Evolutionary conservation across 30 jellyfish, hydroid and myxozoan genomes (phyloP).

Genomic region (Chironex yamaguchii): DNA sequence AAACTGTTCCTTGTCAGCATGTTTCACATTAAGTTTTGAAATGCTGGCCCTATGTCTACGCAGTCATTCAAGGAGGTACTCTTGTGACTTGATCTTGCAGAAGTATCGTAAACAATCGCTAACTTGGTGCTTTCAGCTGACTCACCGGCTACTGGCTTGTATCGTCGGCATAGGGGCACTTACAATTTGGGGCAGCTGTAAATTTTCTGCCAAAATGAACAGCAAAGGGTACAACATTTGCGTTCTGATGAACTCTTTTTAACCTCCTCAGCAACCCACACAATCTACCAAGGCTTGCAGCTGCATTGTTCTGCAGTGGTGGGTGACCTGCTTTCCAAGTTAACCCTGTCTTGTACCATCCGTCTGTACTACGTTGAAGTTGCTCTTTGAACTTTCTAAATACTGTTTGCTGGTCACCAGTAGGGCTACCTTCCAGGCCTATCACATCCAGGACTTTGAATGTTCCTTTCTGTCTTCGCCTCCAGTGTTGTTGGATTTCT

Average conservation of each 20-base stretch:
- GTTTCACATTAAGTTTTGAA: constrained; percentile 53
- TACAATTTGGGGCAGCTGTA: too few species aligned
- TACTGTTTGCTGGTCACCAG: background rate
- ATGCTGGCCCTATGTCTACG: constrained; percentile 81
- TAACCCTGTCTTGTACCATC: constrained; percentile 69
- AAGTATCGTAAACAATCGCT: constrained; percentile 69
- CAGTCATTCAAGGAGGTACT: constrained; percentile 79
- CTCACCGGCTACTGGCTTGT: constrained; percentile 64
- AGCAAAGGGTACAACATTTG: too few species aligned
- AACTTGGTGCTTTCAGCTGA: constrained; percentile 66
- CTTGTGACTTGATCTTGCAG: constrained; percentile 51
- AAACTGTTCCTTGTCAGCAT: too few species aligned
- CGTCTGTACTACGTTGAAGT: constrained; percentile 32
- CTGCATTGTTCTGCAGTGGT: constrained; percentile 44
- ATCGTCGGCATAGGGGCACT: constrained; percentile 62
- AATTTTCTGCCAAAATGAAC: too few species aligned
- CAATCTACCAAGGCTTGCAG: constrained; percentile 72
- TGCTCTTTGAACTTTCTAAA: constrained; percentile 25
- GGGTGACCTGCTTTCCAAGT: constrained; percentile 68
- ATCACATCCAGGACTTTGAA: constrained; percentile 52
- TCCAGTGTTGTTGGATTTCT: constrained; percentile 68
- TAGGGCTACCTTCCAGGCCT: constrained; percentile 1
- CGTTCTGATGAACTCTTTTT: constrained; percentile 64
- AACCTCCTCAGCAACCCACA: constrained; percentile 43
- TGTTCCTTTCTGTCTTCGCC: too few species aligned